Evolutionary conservation across 2,888 invertebrate genomes (phyloP), one percentile per base, ranked within the genome.

Genomic region (Ophion ventricosus): DNA sequence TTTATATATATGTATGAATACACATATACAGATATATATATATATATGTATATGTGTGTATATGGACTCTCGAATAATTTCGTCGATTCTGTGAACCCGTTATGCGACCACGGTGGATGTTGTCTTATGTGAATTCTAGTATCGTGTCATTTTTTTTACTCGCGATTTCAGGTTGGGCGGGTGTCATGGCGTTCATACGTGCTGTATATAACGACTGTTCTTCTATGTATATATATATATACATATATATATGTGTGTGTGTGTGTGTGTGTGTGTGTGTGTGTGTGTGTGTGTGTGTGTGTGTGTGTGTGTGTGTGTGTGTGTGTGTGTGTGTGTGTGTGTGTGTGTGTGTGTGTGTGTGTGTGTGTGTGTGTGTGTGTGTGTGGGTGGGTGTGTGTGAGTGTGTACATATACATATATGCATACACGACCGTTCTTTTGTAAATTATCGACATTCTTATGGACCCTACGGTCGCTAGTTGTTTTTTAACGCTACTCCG

Each of bases 81-180:
- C 83, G 83, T 80, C 83, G 80, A 84, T 84, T 80, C 80, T 80
- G 77, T 74, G 74, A 84, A 84, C 69, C 84, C 84, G 80, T 81
- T 78, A n/a, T 69, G 84, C 84, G 84, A 84, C 80, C 84, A 84
- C 80, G 84, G 84, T 81, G 84, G 74, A 84, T 84, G 74, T 84
- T 84, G 73, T 81, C 80, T 81, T 78, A 70, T 57, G 56, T 77
- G 77, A 72, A 61, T 78, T 69, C 54, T 56, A 70, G 56, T 40
- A n/a, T 64, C 70, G 43, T 57, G 40, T 67, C 11, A 64, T 29
- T 29, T 69, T 69, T 23, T 59, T 77, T 20, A 35, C 29, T 77
- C 76, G 76, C 57, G 20, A 61, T 77, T 77, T 54, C 29, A 26
- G 43, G 14, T 72, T 72, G 23, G 61, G 70, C 70, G 63, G 40